phyloP scores from a whole-genome alignment of 2,888 invertebrate genomes.

The Anoncus sp. region DNA sequence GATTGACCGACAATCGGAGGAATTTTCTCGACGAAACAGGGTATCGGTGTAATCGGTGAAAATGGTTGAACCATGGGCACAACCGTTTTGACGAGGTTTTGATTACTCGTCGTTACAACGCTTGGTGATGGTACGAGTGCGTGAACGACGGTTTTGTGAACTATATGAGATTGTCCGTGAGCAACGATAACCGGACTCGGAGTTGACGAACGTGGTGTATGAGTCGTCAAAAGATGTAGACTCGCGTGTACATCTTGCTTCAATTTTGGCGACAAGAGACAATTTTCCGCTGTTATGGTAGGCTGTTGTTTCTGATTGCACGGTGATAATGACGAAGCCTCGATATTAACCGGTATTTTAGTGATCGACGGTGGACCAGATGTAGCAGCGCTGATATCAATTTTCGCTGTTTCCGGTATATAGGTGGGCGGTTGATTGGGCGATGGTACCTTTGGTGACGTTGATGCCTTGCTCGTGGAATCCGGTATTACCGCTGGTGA shows the following conservation, averaged over 20 bases:
- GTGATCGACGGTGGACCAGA: conserved; percentile 75
- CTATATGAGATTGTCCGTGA: conserved; percentile 76
- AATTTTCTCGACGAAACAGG: conserved; percentile 68
- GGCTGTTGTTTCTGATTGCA: conserved; percentile 30
- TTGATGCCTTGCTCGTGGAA: conserved; percentile 79
- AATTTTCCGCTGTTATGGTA: conserved; percentile 69
- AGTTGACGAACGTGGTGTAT: conserved; percentile 85
- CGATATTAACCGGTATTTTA: conserved; percentile 63
- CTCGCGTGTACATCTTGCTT: conserved; percentile 81
- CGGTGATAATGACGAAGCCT: conserved; percentile 72
- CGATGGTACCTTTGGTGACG: conserved; percentile 81
- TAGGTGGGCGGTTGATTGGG: conserved; percentile 82
- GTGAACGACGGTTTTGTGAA: conserved; percentile 76
- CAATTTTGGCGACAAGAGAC: conserved; percentile 73
- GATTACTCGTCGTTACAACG: conserved; percentile 68
- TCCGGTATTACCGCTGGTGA: conserved; percentile 80
- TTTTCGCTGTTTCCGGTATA: conserved; percentile 81
- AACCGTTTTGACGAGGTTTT: conserved; percentile 77
- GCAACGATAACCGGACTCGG: conserved; percentile 84
- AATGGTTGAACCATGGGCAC: conserved; percentile 75
- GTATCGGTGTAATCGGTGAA: conserved; percentile 53
- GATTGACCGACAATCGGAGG: conserved; percentile 47
- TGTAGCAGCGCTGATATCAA: conserved; percentile 77
- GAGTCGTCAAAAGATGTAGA: conserved; percentile 88
- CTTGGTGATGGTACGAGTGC: conserved; percentile 51